phyloP scores from a whole-genome alignment of 2,113 vertebrate genomes.

The Dromas ardeola region DNA sequence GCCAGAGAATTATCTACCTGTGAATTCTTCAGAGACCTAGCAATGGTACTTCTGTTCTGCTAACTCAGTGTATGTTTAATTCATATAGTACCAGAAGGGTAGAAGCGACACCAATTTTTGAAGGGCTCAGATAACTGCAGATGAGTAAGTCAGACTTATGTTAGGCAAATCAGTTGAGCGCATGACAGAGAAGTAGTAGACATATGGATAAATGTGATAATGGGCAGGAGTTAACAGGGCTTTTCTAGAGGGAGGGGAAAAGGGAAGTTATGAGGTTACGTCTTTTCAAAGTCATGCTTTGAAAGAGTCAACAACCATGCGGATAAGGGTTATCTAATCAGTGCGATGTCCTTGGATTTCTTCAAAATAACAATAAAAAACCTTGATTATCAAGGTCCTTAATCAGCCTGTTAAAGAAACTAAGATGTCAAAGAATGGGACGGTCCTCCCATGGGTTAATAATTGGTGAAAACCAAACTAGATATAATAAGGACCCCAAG shows the following conservation, averaged over 20 bases:
- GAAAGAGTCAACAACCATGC: conserved; percentile 4
- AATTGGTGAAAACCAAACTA: conserved; percentile 23
- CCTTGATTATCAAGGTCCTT: not conserved
- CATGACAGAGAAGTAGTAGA: not conserved
- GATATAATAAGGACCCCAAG: not conserved
- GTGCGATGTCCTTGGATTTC: conserved; percentile 34
- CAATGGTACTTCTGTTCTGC: not conserved
- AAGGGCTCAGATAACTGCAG: not conserved
- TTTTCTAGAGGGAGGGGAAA: not conserved
- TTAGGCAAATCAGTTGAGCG: accelerated
- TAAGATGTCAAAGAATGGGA: not conserved
- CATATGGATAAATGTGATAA: not conserved
- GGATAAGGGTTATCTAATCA: conserved; percentile 59
- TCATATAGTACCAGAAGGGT: not conserved
- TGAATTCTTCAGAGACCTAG: not conserved
- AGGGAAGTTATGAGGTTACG: not conserved
- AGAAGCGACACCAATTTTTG: not conserved
- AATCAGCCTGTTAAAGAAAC: conserved; percentile 6
- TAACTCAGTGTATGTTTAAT: not conserved
- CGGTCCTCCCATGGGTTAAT: not conserved
- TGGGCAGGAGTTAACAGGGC: not conserved
- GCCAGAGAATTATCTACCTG: not conserved
- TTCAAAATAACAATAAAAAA: not conserved
- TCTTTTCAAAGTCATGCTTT: conserved; percentile 46
- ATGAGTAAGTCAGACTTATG: not conserved